A percentile compares a stretch with the other conserved stretches of the same genome.
These are phyloP conservation scores for Cebuella pygmaea DNA, from an alignment of 2,797 vertebrate genomes.

Conservation along the genomic window DNA sequence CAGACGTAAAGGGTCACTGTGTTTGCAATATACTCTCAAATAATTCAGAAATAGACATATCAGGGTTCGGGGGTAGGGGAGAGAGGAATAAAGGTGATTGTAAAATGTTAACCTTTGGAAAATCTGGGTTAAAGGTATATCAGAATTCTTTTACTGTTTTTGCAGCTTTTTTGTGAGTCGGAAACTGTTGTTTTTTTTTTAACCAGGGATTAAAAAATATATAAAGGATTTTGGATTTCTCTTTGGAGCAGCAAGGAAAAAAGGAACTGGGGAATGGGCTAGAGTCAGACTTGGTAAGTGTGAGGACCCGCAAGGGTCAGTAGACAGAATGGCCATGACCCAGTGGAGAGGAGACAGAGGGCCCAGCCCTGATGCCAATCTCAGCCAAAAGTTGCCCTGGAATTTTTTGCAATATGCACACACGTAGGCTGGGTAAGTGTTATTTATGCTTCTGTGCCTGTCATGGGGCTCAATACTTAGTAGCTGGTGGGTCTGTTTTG, in stretches of 20 bases:
- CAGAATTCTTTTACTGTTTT: slow-evolving; percentile 41
- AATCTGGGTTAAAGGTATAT: slow-evolving; percentile 21
- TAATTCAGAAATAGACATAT: neutral
- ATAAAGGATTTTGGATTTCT: slow-evolving; percentile 8
- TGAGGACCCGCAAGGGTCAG: neutral
- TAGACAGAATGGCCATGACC: neutral
- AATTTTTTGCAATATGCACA: neutral
- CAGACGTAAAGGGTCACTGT: slow-evolving; percentile 36
- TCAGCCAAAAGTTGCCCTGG: neutral
- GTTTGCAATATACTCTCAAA: slow-evolving; percentile 45
- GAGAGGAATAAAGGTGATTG: slow-evolving; percentile 9
- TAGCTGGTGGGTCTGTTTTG: neutral
- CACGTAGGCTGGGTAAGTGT: neutral
- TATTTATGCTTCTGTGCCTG: neutral
- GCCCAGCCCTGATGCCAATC: neutral
- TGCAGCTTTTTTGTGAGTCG: slow-evolving; percentile 30
- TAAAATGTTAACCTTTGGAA: slow-evolving; percentile 46
- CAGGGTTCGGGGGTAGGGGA: neutral
- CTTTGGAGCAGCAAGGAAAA: neutral
- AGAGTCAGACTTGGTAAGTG: neutral
- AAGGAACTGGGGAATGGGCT: neutral
- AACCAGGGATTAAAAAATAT: slow-evolving; percentile 7
- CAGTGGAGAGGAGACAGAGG: neutral
- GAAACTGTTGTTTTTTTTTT: neutral
- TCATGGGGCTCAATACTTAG: neutral